Base-by-base conservation (phyloP, 2,797 vertebrate genomes). In the Clarias platycephalus region DNA sequence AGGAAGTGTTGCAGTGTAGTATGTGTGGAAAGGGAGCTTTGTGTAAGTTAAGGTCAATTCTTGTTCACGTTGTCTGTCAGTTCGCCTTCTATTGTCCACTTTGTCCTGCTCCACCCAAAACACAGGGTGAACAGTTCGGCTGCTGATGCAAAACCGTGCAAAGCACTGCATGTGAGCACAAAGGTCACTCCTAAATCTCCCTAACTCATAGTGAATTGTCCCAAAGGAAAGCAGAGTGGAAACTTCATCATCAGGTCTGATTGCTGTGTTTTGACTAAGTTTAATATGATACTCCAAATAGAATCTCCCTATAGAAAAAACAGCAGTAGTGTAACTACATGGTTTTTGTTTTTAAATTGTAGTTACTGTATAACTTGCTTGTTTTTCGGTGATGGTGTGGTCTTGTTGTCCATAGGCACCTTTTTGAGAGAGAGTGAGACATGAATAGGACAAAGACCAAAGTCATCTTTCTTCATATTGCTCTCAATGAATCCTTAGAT, bases 21-120 rank as follows among this genome's bases (percentile, higher is more conserved):
- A 74, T 63, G 62, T 70, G 58, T 60, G 58, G 76, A 83, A 53
- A 37, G 31, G 77, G 79, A 67, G 60, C 64, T 74, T 86, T 87
- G 63, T 87, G 63, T 86, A 53, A 77, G 70, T 34, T 74, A 31
- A 77, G 71, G 82, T 87, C 87, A 88, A 84, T 31, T 13, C 66
- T 72, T 37, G 76, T 71, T 20, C 53, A 49, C 34, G 55, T 85
- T 72, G 68, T 82, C 84, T 71, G 40, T 83, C 67, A 85, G 67
- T 78, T 79, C 34, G 72, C 75, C 82, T 84, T 63, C 80, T 84
- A 90, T 89, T 91, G 90, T 91, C 84, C 80, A 18, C 44, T n/a
- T 58, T 89, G 86, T 88, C 87, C 88, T 87, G 58, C 83, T 86
- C 80, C 86, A 83, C 88, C 88, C 87, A 89, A 86, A 87, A 86